A percentile compares a stretch with the other conserved stretches of the same genome.
These are phyloP conservation scores for Mesodorylaimus sp. DNA, from an alignment of 2,888 invertebrate genomes.

Conservation along the genomic window DNA sequence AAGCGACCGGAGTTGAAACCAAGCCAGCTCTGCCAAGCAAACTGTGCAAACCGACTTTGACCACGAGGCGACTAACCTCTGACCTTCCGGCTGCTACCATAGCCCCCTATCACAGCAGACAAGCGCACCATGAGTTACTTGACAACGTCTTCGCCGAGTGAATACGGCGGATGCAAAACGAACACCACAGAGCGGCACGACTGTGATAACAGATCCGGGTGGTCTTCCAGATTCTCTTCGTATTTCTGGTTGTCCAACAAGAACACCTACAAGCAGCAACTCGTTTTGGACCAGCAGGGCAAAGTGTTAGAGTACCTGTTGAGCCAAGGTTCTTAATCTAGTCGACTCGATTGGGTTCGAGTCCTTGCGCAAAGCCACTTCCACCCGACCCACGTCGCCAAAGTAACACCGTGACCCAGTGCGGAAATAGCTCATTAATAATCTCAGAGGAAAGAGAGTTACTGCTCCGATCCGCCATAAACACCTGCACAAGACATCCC, in stretches of 20 bases:
- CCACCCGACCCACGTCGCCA: constrained; percentile 41
- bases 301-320: constrained; percentile 47
- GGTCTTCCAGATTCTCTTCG: constrained; percentile 15
- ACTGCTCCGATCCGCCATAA: constrained; percentile 58
- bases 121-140: too few relatives aligned
- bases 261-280: constrained; percentile 38
- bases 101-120: too few relatives aligned
- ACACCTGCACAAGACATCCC: constrained; percentile 47
- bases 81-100: too few relatives aligned
- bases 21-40: too few relatives aligned
- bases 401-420: constrained; percentile 33
- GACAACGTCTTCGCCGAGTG: too few relatives aligned
- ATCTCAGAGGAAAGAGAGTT: constrained; percentile 64
- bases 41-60: too few relatives aligned
- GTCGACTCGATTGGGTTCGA: constrained; percentile 64
- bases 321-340: constrained; percentile 63
- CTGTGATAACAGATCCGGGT: constrained; percentile 19
- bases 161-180: constrained; percentile 50
- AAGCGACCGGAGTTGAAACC: too few relatives aligned
- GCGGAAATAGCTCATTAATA: constrained; percentile 71
- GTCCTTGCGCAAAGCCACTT: constrained; percentile 74
- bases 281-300: constrained; percentile 9
- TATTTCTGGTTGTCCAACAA: constrained; percentile 42
- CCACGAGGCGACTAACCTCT: too few relatives aligned
- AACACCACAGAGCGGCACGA: constrained; percentile 76